These are phyloP conservation scores for Heliconius hortense DNA, from an alignment of 2,888 invertebrate species.

Conservation along the genomic window DNA sequence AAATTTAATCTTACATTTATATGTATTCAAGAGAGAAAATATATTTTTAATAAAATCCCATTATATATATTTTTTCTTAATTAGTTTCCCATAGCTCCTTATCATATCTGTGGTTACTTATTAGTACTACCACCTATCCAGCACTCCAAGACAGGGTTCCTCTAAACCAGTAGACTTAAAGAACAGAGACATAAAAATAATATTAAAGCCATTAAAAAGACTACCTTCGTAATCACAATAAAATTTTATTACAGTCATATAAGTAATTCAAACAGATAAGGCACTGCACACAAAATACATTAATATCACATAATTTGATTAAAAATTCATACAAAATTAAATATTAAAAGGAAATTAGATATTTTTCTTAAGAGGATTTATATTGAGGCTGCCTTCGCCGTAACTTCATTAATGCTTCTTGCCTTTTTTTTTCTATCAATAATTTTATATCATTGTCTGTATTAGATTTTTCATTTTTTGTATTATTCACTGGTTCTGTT, in stretches of 20 bases:
- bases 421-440: constrained; percentile 74
- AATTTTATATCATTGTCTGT: constrained; percentile 55
- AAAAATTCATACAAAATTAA: constrained; percentile 21
- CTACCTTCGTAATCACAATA: constrained; percentile 1
- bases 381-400: constrained; percentile 62
- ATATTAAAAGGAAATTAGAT: constrained; percentile 23
- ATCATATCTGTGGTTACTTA: too few relatives aligned
- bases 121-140: too few relatives aligned
- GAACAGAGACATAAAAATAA: neutral
- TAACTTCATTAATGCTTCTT: constrained; percentile 74
- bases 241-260: constrained; percentile 10
- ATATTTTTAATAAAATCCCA: too few relatives aligned
- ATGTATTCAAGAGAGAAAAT: too few relatives aligned
- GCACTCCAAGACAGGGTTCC: neutral
- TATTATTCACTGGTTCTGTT: neutral
- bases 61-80: too few relatives aligned
- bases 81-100: too few relatives aligned
- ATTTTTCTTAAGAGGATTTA: constrained; percentile 44
- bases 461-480: constrained; percentile 34
- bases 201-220: neutral
- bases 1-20: too few relatives aligned
- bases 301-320: constrained; percentile 30
- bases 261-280: constrained; percentile 5
- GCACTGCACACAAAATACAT: constrained; percentile 17
- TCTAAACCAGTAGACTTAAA: neutral